Evolutionary conservation across 2,797 vertebrate genomes (phyloP).

Genomic region (Sternarchorhynchus goeldii): DNA sequence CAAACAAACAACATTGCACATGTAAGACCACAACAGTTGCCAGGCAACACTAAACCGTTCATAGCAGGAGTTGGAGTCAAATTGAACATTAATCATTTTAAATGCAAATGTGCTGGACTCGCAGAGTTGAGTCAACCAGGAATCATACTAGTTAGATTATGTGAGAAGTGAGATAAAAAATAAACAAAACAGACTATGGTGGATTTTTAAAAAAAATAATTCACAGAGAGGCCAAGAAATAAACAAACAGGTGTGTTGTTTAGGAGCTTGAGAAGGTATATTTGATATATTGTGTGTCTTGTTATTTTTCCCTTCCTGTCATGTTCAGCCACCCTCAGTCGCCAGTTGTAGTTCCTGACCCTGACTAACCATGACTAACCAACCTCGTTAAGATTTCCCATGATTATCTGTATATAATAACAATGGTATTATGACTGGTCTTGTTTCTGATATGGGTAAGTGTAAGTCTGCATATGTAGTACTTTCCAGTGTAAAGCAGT

Average conservation of each 20-base stretch:
- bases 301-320: background rate
- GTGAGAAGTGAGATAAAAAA: constrained; percentile 36
- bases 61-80: constrained; percentile 69
- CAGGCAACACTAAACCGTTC: constrained; percentile 75
- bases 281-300: constrained; percentile 8
- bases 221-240: constrained; percentile 28
- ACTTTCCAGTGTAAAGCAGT: background rate
- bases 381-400: background rate
- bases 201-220: constrained; percentile 17
- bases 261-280: constrained; percentile 16
- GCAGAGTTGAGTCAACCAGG: constrained; percentile 23
- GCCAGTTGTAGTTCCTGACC: constrained; percentile 27
- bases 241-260: constrained; percentile 11
- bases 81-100: constrained; percentile 71
- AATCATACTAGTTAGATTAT: constrained; percentile 42
- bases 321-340: constrained; percentile 9
- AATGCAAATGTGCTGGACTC: constrained; percentile 40
- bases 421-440: background rate
- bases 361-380: constrained; percentile 27
- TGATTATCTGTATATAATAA: background rate
- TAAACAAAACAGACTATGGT: constrained; percentile 12
- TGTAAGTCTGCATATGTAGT: background rate
- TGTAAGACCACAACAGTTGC: constrained; percentile 73
- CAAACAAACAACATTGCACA: constrained; percentile 66
- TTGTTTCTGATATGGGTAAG: background rate